Conservation (phyloP, 2,113 vertebrate genomes). For the Indicator maculatus region DNA sequence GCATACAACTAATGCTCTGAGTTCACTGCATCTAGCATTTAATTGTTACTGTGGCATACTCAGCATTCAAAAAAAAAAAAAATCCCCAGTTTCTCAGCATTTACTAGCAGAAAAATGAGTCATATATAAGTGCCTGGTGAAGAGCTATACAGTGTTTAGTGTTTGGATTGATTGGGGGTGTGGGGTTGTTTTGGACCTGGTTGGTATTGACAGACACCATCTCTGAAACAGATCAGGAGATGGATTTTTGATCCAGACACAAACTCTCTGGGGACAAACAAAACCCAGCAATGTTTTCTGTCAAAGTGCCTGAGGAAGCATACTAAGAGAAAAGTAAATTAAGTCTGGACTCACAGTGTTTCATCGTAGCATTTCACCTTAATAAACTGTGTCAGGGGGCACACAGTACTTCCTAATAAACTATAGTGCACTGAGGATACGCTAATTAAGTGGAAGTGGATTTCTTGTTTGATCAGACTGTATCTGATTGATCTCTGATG, state of each 20-base stretch:
- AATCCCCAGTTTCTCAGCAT: neutral
- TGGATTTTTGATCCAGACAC: neutral
- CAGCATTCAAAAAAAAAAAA: neutral
- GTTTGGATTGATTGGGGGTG: neutral
- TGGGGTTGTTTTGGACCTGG: fast-evolving
- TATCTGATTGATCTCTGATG: conserved; percentile 22
- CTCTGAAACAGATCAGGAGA: neutral
- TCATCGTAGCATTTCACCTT: neutral
- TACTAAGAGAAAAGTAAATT: neutral
- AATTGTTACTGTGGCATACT: neutral
- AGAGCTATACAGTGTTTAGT: neutral
- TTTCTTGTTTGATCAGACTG: conserved; percentile 42
- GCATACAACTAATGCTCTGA: neutral
- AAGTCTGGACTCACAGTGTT: neutral
- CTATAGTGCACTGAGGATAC: neutral
- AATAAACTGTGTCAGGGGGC: neutral
- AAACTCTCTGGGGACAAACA: neutral
- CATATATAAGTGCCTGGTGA: neutral
- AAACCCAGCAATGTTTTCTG: neutral
- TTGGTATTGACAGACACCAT: neutral
- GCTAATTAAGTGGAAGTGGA: conserved; percentile 38
- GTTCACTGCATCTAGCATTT: neutral
- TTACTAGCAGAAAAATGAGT: neutral
- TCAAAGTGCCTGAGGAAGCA: neutral
- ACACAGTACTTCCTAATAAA: neutral